Base-by-base conservation (phyloP, 2,888 invertebrate genomes). In the Nysson spinosus region DNA sequence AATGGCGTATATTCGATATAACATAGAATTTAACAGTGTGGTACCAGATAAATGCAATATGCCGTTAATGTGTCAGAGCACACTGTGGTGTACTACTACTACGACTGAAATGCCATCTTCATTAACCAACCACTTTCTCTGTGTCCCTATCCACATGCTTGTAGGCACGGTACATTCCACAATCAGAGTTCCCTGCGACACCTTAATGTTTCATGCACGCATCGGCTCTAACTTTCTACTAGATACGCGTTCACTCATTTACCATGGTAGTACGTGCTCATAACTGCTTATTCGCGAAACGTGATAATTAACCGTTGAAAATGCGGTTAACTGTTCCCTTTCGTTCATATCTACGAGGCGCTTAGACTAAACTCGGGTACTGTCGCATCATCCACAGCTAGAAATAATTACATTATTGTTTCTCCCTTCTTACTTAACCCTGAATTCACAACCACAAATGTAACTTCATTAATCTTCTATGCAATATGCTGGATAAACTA, bases 231-330 rank as follows among this genome's bases (percentile, higher is more conserved):
- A 60, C 54, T 56, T 52, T 54, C 58, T 62, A 17, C 47, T 43
- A 49, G 71, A 55, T 42, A 34, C 64, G 11, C 28, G 12, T 40
- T 16, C 34, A 24, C 24, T 16, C 6, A 14, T 37, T 17, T 1
- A 6, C 22, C 35, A 11, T 19, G 16, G 26, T 35, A 4, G 35
- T 34, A 43, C 51, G 51, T 62, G 44, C 49, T 51, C 47, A 51
- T 37, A 46, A 51, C 57, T 66, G 71, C 68, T 72, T 71, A 64
- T 55, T 69, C 72, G 76, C 61, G 72, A 72, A 71, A 75, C 66
- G 66, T 55, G 75, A 69, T 75, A 75, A 75, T 75, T 68, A 66
- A 69, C 69, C 65, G 63, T 69, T 63, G 75, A 75, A 62, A 74
- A 75, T 40, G 51, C 60, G 51, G 62, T 68, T 74, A 74, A 68